phyloP scores from a whole-genome alignment of 1,140 invertebrate species.

The Aphelinus certus region DNA sequence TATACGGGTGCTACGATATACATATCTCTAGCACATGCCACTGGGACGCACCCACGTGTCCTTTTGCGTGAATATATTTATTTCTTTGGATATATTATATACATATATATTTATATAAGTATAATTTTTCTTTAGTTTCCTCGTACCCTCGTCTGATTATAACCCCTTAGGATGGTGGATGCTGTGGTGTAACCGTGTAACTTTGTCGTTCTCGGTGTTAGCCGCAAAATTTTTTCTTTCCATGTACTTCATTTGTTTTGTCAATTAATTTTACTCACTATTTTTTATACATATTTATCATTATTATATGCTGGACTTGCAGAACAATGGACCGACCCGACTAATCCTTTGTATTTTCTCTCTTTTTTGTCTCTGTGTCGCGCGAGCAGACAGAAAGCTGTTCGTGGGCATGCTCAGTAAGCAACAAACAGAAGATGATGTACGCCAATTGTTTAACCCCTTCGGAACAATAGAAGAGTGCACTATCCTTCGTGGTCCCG shows the following conservation, averaged over 20 bases:
- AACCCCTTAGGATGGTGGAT: constrained; percentile 63
- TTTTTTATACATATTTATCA: constrained; percentile 36
- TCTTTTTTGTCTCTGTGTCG: constrained; percentile 34
- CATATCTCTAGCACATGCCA: constrained; percentile 14
- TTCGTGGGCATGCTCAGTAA: constrained; percentile 99
- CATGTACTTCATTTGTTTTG: constrained; percentile 40
- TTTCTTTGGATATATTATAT: constrained; percentile 1
- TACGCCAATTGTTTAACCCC: constrained; percentile 93
- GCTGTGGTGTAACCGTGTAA: constrained; percentile 66
- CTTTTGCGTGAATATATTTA: background rate
- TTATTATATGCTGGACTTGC: constrained; percentile 14
- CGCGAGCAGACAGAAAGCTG: constrained; percentile 90
- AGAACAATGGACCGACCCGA: constrained; percentile 18
- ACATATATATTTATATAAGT: constrained; percentile 6
- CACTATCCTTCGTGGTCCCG: constrained; percentile 95
- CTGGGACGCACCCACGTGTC: background rate
- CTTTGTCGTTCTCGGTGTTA: constrained; percentile 67
- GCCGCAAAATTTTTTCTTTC: constrained; percentile 54
- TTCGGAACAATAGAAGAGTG: constrained; percentile 99
- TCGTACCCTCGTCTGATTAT: too few relatives aligned
- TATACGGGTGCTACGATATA: background rate
- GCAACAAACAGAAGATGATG: constrained; percentile 99
- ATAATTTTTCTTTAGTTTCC: constrained; percentile 11
- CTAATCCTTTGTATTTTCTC: constrained; percentile 54
- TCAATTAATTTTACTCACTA: constrained; percentile 41